Base-by-base conservation (phyloP, 1,140 invertebrate genomes). In the Drosophila kohkoa region DNA sequence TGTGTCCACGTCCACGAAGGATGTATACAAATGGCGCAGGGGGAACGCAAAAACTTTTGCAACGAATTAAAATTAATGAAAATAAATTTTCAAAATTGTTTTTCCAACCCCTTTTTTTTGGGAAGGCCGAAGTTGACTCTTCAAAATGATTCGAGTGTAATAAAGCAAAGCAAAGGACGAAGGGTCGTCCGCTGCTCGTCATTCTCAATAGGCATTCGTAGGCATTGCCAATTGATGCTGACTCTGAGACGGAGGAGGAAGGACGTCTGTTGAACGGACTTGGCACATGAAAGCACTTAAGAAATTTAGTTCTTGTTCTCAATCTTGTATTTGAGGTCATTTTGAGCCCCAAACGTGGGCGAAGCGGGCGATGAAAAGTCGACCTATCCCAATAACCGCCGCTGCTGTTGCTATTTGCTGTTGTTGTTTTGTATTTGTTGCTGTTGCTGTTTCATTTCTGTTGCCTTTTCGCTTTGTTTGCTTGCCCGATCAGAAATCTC, bases 31-130 rank as follows among this genome's bases (percentile, higher is more conserved):
- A 57, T 65, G 52, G 45, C 35, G 28, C 54, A 28, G 15, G 59
- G 58, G 30, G 30, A 57, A 67, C 66, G 77, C 68, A 55, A 60
- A 86, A 88, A 88, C 88, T 74, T 88, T 88, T 81, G 66, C 83
- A 83, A 67, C 80, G 81, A 83, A 88, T 88, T 88, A 83, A 88
- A 88, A 88, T 88, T 89, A 88, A 88, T 88, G 83, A 89, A 87
- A 88, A 88, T 89, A 88, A 81, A 88, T 88, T 89, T 88, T 81
- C 80, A 75, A 82, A 88, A 89, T 88, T 88, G 74, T 88, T 86
- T 82, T 81, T 57, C 57, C 77, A 88, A 87, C 79, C 82, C 82
- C 77, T 82, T 88, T 57, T 57, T 60, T 62, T 67, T 73, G 6
- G n/a, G 35, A 38, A 6, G 20, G 49, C 25, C 58, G 13, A 8